Base-by-base conservation (phyloP, 2,113 vertebrate species). In the Empidonax traillii region DNA sequence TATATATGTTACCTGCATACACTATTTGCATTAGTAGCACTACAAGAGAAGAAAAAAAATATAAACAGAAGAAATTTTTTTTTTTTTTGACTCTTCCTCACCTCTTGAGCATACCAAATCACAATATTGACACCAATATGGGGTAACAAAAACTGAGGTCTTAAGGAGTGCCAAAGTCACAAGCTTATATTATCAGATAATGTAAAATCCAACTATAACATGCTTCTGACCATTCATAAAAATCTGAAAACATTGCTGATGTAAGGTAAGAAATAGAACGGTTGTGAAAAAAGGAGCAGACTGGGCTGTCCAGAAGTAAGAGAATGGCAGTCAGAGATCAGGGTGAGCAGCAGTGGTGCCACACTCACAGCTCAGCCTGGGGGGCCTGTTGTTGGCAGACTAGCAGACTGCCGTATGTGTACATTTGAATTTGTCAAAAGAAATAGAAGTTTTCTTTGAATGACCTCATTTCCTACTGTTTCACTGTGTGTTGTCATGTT, bases 341-440 rank as follows among this genome's bases (percentile, higher is more conserved):
- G 58, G 13, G 8, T 4, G 3, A 2, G 30, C n/a, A 23, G 1
- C 0, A 1, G n/a, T 24, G 10, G 27, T 51, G 85, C 35, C 33
- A 24, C 30, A 5, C 27, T n/a, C 43, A 24, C 39, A 43, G 41
- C 30, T 65, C 7, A 1, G 47, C 24, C 46, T n/a, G 18, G 25
- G 37, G 20, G 67, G 9, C 6, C 16, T 41, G 31, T 28, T 46
- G 22, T 28, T 73, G 51, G 28, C 15, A 35, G 59, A 14, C 33
- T 44, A 55, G 33, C 28, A 68, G 44, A 18, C 49, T 73, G 16
- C 52, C 44, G 12, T 23, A 27, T 3, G 1, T 12, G 3, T 24
- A 33, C 28, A 63, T 81, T 43, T 41, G 21, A 71, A 53, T 56
- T 65, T 55, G 27, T 62, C 24, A 28, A 21, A 62, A 63, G 8